Base-by-base conservation (phyloP, 2,888 invertebrate species). In the Synergus gifuensis region DNA sequence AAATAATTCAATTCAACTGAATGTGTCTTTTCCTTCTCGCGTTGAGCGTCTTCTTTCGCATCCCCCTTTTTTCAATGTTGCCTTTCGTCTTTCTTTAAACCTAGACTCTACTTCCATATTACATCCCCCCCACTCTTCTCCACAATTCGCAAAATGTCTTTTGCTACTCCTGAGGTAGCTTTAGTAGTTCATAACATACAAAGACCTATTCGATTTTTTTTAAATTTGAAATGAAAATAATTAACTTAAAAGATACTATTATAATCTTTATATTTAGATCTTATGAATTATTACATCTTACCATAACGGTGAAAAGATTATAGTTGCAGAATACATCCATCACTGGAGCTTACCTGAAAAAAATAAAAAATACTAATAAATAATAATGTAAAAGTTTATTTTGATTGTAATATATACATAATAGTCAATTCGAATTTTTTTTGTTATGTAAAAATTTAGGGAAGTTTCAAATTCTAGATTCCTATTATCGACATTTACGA, bases 1-100 rank as follows among this genome's bases (percentile, higher is more conserved):
- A 90, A 90, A 91, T 91, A 90, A 91, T 90, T 91, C 90, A 90
- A 90, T 91, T 91, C 90, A 90, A 81, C 86, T 89, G 88, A 90
- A 91, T 87, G 88, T 87, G 87, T 86, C 87, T 87, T 83, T 84
- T 82, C 66, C 83, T 85, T 78, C 83, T 79, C 63, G 67, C 73
- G 76, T 18, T 63, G 67, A 81, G 67, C 82, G 81, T 82, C 76
- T 82, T 84, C 81, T 79, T 83, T 80, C 81, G 16, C 77, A 80
- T 80, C 84, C 81, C 79, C 58, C 84, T 83, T 85, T 85, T 81
- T 81, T 81, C 82, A 81, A 73, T 63, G 73, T 40, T 73, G 78
- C 58, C 22, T 73, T 54, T 54, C 73, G 54, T 73, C 36, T 73
- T 73, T 54, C 4, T 73, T 46, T 16, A 36, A 54, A 36, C 69